These are phyloP conservation scores for Cladopsammia gracilis DNA, from an alignment of 64 coral and sea anemone genomes.

Conservation along the genomic window DNA sequence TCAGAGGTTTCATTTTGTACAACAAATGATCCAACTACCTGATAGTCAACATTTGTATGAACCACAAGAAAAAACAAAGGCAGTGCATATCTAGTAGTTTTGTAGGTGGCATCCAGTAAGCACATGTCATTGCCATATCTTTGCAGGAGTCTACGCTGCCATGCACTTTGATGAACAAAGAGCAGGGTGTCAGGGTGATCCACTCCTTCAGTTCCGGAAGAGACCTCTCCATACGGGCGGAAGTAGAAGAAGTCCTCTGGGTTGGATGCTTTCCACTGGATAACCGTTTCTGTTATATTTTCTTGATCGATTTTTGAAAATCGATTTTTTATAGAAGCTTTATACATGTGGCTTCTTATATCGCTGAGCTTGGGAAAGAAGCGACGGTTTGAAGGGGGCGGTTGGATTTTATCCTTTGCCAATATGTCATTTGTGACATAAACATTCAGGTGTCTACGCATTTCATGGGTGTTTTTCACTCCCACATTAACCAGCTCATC, in stretches of 20 bases:
- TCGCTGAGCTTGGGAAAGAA: constrained; percentile 23
- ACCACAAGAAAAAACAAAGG: constrained; percentile 46
- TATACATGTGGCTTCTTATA: constrained; percentile 23
- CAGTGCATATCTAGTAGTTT: too few species aligned
- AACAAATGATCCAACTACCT: constrained; percentile 36
- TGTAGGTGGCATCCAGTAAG: too few species aligned
- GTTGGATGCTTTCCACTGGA: neutral
- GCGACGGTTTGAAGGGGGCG: constrained; percentile 3
- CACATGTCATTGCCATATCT: constrained; percentile 41
- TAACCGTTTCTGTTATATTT: constrained; percentile 15
- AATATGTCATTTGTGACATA: neutral
- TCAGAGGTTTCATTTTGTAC: constrained; percentile 1
- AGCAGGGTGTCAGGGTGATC: constrained; percentile 2
- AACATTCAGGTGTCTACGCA: too few species aligned
- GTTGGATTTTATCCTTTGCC: constrained; percentile 3
- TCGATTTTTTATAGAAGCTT: neutral
- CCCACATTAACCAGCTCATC: too few species aligned
- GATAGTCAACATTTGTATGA: constrained; percentile 21
- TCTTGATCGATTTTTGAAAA: constrained; percentile 46
- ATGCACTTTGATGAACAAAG: constrained; percentile 33
- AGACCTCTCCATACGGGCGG: neutral
- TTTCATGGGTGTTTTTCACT: too few species aligned
- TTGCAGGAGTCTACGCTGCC: constrained; percentile 5
- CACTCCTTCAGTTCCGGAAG: neutral
- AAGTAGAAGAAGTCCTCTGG: constrained; percentile 15